Conservation (phyloP, 2,888 invertebrate genomes). For the Trileptium ribeirensis region DNA sequence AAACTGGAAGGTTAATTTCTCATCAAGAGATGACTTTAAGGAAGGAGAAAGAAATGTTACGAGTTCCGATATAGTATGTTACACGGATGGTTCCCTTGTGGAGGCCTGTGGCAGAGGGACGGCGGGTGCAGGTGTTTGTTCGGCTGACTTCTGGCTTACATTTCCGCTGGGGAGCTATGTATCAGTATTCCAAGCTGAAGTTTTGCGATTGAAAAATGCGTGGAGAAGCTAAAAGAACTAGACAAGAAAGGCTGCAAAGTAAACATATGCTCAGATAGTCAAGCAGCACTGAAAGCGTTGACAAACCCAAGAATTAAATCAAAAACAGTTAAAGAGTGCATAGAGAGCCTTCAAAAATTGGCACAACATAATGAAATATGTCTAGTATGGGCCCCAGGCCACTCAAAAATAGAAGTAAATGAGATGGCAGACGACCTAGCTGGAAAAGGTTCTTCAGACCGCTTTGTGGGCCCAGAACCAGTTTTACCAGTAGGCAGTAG, state of each 20-base stretch:
- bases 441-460: background rate
- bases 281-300: background rate
- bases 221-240: background rate
- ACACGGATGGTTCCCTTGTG: background rate
- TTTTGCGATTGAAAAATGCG: background rate
- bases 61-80: background rate
- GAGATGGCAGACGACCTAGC: background rate
- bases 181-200: background rate
- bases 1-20: background rate
- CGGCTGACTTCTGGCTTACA: background rate
- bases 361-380: background rate
- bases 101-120: background rate
- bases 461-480: background rate
- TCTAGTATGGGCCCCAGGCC: background rate
- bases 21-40: background rate
- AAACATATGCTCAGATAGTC: background rate
- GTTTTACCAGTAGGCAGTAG: background rate
- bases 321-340: background rate
- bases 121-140: background rate
- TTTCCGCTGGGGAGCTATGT: background rate
- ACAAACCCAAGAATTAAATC: background rate
- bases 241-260: background rate
- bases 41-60: background rate
- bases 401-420: background rate
- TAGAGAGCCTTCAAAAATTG: background rate